phyloP scores from a whole-genome alignment of 2,113 vertebrate species.

The Glaucidium brasilianum region DNA sequence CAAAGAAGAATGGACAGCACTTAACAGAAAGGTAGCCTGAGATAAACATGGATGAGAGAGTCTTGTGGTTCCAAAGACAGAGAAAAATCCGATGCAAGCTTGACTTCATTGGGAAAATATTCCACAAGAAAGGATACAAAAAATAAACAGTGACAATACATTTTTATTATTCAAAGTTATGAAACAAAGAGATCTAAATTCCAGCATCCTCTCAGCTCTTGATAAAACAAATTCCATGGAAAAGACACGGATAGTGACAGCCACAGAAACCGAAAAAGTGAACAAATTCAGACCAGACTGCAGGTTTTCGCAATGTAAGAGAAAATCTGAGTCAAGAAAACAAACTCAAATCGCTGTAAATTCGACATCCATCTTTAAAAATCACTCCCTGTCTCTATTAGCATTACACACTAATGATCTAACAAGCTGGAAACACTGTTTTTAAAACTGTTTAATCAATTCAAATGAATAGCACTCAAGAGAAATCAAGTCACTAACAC shows the following conservation, averaged over 20 bases:
- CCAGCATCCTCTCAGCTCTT: not conserved
- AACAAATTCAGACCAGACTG: not conserved
- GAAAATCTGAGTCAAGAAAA: not conserved
- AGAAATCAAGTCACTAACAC: not conserved
- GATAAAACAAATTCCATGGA: not conserved
- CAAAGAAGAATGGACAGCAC: not conserved
- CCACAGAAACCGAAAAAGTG: not conserved
- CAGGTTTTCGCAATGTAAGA: not conserved
- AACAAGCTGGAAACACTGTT: not conserved
- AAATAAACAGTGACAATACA: not conserved
- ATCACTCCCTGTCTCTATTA: not conserved
- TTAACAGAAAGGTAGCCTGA: not conserved
- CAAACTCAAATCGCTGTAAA: not conserved
- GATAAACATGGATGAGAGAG: not conserved
- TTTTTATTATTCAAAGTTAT: not conserved
- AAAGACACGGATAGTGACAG: not conserved
- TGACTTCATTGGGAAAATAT: not conserved
- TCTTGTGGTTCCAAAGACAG: not conserved
- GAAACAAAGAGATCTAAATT: not conserved
- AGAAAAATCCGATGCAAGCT: not conserved
- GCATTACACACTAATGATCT: not conserved
- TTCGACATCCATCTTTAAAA: not conserved
- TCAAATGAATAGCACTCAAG: not conserved
- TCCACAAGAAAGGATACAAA: not conserved
- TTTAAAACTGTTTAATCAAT: not conserved